Base-by-base conservation (phyloP, 2,797 vertebrate species). In the Cichlasoma orientale region DNA sequence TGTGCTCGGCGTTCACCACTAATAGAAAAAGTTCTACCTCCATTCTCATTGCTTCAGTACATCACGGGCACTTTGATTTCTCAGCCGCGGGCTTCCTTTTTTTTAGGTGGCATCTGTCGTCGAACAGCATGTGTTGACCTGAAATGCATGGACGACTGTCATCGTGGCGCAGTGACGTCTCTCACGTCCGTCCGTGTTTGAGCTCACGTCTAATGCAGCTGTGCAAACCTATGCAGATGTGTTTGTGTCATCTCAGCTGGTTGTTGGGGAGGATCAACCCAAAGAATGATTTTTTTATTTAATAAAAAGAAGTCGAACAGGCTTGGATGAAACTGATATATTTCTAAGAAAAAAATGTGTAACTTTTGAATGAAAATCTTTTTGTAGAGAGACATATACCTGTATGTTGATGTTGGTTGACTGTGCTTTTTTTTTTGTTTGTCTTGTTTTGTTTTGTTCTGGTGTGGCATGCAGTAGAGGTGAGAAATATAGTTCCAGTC, bases 161-260 rank as follows among this genome's bases (percentile, higher is more conserved):
- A 38, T 41, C 56, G 81, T 78, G 87, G 56, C 68, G 56, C 79
- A 29, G 78, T 74, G 87, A 79, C 66, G 87, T 73, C 83, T 73
- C 82, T 92, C 86, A 73, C 73, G 79, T 90, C 61, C 52, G 80
- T 89, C 56, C 69, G 79, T 81, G 66, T 79, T 59, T 71, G 79
- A 82, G 23, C 74, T 87, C 44, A n/a, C 13, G 85, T 91, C 77
- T 72, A 79, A 82, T 57, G 85, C 86, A 88, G 88, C 91, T 83
- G 93, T 92, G 93, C 84, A 84, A 93, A 94, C 93, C 95, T 96
- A 96, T 96, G 96, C 95, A 96, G 93, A 92, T 85, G 92, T 95
- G 80, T 89, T 88, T 84, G 91, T 58, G 80, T 92, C 83, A 85
- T 93, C 93, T 93, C 89, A 90, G 88, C 82, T 89, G 93, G 92